phyloP scores from a whole-genome alignment of 30 jellyfish, hydroid and myxozoan species.

The Nemopilema nomurai region DNA sequence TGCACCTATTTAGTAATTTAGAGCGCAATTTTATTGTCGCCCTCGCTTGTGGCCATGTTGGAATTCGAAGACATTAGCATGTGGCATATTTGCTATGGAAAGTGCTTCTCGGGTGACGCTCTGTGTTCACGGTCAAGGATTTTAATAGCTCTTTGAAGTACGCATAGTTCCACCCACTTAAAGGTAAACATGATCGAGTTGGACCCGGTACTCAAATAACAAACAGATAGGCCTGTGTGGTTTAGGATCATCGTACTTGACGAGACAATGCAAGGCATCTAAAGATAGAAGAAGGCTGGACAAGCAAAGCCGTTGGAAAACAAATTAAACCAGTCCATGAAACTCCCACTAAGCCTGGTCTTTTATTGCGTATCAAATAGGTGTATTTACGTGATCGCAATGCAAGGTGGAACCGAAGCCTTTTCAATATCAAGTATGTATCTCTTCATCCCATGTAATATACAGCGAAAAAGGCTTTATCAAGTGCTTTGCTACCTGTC shows the following conservation, averaged over 20 bases:
- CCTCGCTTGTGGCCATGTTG: no score
- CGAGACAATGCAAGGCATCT: not conserved
- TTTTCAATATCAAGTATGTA: not conserved
- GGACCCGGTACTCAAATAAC: not conserved
- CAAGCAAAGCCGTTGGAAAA: not conserved
- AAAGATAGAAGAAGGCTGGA: not conserved
- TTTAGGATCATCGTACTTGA: no score
- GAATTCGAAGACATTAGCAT: no score
- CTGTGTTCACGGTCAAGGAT: not conserved
- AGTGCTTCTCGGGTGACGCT: not conserved
- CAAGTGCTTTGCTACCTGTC: no score
- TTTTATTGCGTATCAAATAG: not conserved
- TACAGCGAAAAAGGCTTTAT: no score
- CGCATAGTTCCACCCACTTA: not conserved
- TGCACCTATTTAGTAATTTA: no score
- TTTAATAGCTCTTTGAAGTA: not conserved
- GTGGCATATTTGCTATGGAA: no score
- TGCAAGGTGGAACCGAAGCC: not conserved
- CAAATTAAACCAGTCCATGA: not conserved
- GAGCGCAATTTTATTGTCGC: no score
- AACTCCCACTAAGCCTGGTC: no score
- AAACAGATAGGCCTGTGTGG: no score
- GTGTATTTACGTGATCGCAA: not conserved
- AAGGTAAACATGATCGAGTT: not conserved
- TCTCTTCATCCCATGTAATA: not conserved